These are phyloP conservation scores for Caenorhabditis uteleia DNA, from an alignment of 2,888 invertebrate species.

Conservation along the genomic window DNA sequence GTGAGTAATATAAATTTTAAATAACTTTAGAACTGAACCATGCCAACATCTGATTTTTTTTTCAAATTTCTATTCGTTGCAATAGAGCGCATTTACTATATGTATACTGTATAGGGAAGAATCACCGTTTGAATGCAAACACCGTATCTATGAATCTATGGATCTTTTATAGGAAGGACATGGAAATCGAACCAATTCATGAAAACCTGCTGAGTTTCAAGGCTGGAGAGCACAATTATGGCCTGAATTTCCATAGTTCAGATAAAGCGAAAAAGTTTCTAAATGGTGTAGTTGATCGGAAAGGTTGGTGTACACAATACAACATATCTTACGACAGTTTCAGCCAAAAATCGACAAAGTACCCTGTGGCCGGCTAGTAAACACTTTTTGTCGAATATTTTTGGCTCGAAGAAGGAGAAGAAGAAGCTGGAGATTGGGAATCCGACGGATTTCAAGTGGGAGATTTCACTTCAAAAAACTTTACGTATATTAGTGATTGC, in stretches of 20 bases:
- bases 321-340: neutral
- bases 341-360: neutral
- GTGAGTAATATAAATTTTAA: too few relatives aligned
- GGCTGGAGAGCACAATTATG: neutral
- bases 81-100: too few relatives aligned
- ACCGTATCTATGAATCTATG: neutral
- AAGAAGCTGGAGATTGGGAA: neutral
- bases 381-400: neutral
- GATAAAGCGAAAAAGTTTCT: neutral
- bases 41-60: too few relatives aligned
- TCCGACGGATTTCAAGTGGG: constrained; percentile 1
- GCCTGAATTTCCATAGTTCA: neutral
- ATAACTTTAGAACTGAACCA: too few relatives aligned
- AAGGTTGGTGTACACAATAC: neutral
- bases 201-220: neutral
- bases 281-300: neutral
- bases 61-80: too few relatives aligned
- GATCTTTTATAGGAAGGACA: neutral
- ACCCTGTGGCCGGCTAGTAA: too few relatives aligned
- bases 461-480: too few relatives aligned
- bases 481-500: too few relatives aligned
- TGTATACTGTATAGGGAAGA: too few relatives aligned
- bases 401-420: neutral
- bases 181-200: neutral
- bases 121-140: too few relatives aligned